phyloP scores from a whole-genome alignment of 2,888 invertebrate genomes.

The Tromatobia lineatoria region DNA sequence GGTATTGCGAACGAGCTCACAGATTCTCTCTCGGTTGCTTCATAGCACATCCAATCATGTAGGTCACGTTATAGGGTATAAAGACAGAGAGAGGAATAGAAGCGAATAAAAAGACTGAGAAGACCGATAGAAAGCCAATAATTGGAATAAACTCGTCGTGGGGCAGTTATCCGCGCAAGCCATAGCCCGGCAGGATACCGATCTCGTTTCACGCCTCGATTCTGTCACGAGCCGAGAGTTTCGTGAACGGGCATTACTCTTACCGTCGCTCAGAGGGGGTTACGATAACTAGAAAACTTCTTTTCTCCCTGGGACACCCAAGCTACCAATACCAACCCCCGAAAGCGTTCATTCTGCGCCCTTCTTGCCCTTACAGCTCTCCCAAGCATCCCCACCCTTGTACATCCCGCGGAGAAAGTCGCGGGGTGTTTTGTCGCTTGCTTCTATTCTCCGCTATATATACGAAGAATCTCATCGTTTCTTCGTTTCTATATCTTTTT shows the following conservation, averaged over 20 bases:
- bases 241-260: constrained; percentile 75
- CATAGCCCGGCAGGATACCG: constrained; percentile 71
- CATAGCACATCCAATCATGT: constrained; percentile 10
- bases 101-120: constrained; percentile 36
- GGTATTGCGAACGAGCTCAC: constrained; percentile 36
- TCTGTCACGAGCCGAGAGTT: constrained; percentile 83
- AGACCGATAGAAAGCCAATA: constrained; percentile 81
- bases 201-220: constrained; percentile 86
- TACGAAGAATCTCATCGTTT: constrained; percentile 65
- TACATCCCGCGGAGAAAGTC: constrained; percentile 54
- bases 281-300: constrained; percentile 85
- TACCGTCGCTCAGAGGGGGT: constrained; percentile 61
- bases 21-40: constrained; percentile 16
- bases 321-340: constrained; percentile 63
- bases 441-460: constrained; percentile 49
- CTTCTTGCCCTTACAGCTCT: constrained; percentile 64
- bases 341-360: constrained; percentile 58
- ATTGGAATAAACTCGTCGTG: constrained; percentile 82
- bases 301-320: constrained; percentile 72
- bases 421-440: constrained; percentile 57
- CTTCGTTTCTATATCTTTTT: constrained; percentile 54
- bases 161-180: constrained; percentile 64
- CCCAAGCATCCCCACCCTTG: constrained; percentile 56
- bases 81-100: constrained; percentile 2
- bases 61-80: constrained; percentile 24